A percentile compares a stretch with the other conserved stretches of the same genome.
These are phyloP conservation scores for Alsophila aescularia DNA, from an alignment of 2,888 invertebrate species.

Conservation along the genomic window DNA sequence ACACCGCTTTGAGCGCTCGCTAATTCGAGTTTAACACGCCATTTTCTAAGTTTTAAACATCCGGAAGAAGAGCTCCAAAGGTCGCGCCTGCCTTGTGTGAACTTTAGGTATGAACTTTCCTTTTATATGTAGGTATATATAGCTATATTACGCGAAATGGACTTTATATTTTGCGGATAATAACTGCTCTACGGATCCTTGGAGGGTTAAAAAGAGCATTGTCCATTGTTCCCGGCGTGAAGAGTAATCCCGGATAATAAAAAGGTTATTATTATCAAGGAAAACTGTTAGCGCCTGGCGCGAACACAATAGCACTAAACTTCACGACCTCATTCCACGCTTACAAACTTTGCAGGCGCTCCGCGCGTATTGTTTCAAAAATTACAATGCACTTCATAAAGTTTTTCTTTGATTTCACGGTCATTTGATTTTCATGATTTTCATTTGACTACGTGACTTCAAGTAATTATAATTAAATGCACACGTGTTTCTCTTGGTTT, in stretches of 20 bases:
- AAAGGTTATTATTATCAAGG: slow-evolving; percentile 41
- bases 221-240: slow-evolving; percentile 38
- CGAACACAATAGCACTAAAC: slow-evolving; percentile 56
- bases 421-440: slow-evolving; percentile 52
- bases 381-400: slow-evolving; percentile 48
- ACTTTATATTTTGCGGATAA: slow-evolving; percentile 45
- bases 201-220: slow-evolving; percentile 35
- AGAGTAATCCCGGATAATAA: slow-evolving; percentile 39
- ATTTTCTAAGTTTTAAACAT: slow-evolving; percentile 41
- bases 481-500: slow-evolving; percentile 1
- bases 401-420: slow-evolving; percentile 57
- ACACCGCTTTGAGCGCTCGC: slow-evolving; percentile 15
- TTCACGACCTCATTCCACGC: slow-evolving; percentile 38
- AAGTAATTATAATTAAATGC: slow-evolving; percentile 31
- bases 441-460: slow-evolving; percentile 30
- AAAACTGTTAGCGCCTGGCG: slow-evolving; percentile 57
- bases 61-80: slow-evolving; percentile 39
- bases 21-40: slow-evolving; percentile 23
- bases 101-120: slow-evolving; percentile 44
- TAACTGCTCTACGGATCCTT: slow-evolving; percentile 36
- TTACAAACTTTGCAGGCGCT: slow-evolving; percentile 47
- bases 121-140: too few relatives aligned
- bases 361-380: slow-evolving; percentile 46
- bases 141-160: slow-evolving; percentile 30
- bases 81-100: slow-evolving; percentile 43